Base-by-base conservation (phyloP, 2,888 invertebrate genomes). In the Rhabditophanes sp. region DNA sequence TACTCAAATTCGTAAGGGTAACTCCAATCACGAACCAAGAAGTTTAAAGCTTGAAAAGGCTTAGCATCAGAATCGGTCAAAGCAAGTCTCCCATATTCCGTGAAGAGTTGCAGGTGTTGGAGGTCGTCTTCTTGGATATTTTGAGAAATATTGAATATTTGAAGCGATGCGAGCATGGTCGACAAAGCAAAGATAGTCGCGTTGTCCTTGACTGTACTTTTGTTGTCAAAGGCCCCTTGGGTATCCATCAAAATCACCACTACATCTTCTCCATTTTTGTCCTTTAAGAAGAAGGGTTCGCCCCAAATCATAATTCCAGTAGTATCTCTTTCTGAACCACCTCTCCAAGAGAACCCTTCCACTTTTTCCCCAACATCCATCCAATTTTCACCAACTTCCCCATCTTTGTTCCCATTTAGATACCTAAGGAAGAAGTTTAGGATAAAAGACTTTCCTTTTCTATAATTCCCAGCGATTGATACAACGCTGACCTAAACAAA, bases 61-160 rank as follows among this genome's bases (percentile, higher is more conserved):
- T 31, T 31, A 7, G 2, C 6, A 14, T 12, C 4, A 31, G n/a
- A 12, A 11, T 31, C 32, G 9, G 25, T 33, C 33, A 14, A 16
- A 3, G 32, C 32, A 31, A 27, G 33, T 31, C 33, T 31, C 5
- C 29, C 32, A 4, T 31, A 31, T 17, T 6, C 12, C 2, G 28
- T 15, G 33, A 31, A 31, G 5, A 33, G 25, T 34, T 31, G 32
- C 26, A 31, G 32, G n/a, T 31, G 35, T 5, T 31, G 32, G n/a
- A 31, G 32, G 15, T 31, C 32, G 24, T 31, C 33, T 31, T 31
- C 32, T 31, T 31, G 32, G 19, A 31, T 22, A 22, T 22, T 22
- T 22, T 22, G 23, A 9, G 9, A 9, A 9, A 22, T 9, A 9
- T 22, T 22, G 23, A 22, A n/a, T n/a, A 31, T 33, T 33, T 31